A percentile compares a stretch with the other conserved stretches of the same genome.
phyloP scores from a whole-genome alignment of 2,888 invertebrate species.

The Dexiosoma caninum region DNA sequence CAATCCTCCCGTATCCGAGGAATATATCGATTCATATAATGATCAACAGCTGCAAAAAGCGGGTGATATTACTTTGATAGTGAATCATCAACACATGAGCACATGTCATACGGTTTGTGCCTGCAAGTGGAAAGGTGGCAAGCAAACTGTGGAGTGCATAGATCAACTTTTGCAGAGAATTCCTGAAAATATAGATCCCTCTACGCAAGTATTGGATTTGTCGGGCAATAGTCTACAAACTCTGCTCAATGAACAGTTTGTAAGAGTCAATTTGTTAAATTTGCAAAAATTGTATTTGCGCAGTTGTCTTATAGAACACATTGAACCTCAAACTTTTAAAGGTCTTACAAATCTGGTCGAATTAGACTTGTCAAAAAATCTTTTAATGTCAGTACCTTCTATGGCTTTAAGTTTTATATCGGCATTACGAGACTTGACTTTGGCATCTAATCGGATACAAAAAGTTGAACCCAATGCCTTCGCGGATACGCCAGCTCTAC shows the following conservation, averaged over 20 bases:
- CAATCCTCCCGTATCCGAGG: constrained; percentile 73
- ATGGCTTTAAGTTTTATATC: constrained; percentile 88
- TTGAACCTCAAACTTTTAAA: constrained; percentile 89
- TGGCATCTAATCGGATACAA: constrained; percentile 89
- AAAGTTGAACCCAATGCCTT: constrained; percentile 88
- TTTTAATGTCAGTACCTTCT: constrained; percentile 88
- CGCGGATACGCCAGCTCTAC: constrained; percentile 85
- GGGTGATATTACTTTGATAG: constrained; percentile 65
- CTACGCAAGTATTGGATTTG: constrained; percentile 93
- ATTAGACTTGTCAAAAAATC: constrained; percentile 91
- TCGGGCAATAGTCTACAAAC: constrained; percentile 92
- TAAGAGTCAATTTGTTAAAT: constrained; percentile 88
- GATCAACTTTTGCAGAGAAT: constrained; percentile 89
- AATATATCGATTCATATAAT: constrained; percentile 68
- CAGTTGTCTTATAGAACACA: constrained; percentile 90
- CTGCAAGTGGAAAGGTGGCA: constrained; percentile 96
- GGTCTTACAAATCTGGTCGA: constrained; percentile 93
- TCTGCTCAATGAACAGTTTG: constrained; percentile 89
- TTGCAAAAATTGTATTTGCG: constrained; percentile 91
- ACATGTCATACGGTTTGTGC: constrained; percentile 85
- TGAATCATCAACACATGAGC: constrained; percentile 71
- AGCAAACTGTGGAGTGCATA: constrained; percentile 94
- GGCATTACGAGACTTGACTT: constrained; percentile 87
- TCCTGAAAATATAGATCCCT: constrained; percentile 90
- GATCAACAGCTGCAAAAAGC: constrained; percentile 60